These are phyloP conservation scores for Rhopalosiphum padi DNA, from an alignment of 1,140 invertebrate species.

Conservation along the genomic window DNA sequence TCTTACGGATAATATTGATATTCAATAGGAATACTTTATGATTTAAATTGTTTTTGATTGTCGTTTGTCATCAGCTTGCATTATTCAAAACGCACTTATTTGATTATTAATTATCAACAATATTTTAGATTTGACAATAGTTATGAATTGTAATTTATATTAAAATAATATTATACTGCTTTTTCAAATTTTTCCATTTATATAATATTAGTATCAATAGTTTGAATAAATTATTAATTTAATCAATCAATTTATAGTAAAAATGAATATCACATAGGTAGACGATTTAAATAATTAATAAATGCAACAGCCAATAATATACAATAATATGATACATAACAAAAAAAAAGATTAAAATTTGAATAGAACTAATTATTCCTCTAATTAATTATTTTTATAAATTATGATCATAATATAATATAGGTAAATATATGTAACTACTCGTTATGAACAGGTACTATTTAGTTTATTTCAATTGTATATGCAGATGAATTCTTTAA, in stretches of 20 bases:
- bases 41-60: background rate
- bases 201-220: background rate
- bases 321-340: background rate
- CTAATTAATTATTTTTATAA: background rate
- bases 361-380: background rate
- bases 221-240: background rate
- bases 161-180: background rate
- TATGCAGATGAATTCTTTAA: background rate
- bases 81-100: background rate
- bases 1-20: background rate
- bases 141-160: background rate
- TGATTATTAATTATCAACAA: background rate
- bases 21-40: background rate
- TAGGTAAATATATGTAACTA: background rate
- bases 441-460: background rate
- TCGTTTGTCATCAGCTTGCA: background rate
- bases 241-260: background rate
- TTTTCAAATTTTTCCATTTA: background rate
- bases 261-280: background rate
- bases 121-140: slow-evolving; percentile 3
- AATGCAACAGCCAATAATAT: background rate
- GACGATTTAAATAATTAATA: background rate
- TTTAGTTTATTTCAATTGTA: background rate
- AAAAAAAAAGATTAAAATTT: background rate
- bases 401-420: background rate